Conservation (phyloP, 2,113 vertebrate species). For the Junco hyemalis region DNA sequence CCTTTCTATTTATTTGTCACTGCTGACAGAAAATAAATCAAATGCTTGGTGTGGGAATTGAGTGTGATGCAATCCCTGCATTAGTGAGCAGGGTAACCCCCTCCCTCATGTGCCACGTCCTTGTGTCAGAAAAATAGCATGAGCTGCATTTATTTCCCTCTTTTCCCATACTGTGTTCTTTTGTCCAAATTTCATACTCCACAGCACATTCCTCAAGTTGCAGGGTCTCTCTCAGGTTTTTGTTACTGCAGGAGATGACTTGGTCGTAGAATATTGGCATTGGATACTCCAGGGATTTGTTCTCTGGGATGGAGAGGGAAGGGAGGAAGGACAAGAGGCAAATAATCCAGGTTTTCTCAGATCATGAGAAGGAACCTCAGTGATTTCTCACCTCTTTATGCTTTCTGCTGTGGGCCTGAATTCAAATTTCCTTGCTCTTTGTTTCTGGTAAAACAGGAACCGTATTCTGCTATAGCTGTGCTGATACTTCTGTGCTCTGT, state of each 20-base stretch:
- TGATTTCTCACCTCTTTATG: neutral
- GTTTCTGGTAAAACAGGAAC: neutral
- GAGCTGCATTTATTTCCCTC: neutral
- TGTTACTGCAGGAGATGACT: constrained; percentile 4
- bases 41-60: neutral
- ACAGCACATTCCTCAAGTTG: neutral
- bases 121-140: neutral
- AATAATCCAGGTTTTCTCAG: neutral
- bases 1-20: neutral
- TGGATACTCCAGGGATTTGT: constrained; percentile 51
- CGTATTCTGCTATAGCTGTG: neutral
- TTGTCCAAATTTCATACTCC: neutral
- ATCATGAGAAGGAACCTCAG: neutral
- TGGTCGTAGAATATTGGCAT: constrained; percentile 62
- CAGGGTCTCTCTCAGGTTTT: neutral
- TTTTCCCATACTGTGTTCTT: neutral
- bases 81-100: neutral
- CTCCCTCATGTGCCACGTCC: neutral
- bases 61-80: neutral
- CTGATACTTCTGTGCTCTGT: neutral
- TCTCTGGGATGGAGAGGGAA: neutral
- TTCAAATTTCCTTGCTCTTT: neutral
- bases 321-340: neutral
- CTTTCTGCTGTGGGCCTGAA: neutral
- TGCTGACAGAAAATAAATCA: constrained; percentile 4